Evolutionary conservation across 2,113 vertebrate species (phyloP), one percentile per base, ranked within the genome.

Genomic region (Cheirogaleus medius): DNA sequence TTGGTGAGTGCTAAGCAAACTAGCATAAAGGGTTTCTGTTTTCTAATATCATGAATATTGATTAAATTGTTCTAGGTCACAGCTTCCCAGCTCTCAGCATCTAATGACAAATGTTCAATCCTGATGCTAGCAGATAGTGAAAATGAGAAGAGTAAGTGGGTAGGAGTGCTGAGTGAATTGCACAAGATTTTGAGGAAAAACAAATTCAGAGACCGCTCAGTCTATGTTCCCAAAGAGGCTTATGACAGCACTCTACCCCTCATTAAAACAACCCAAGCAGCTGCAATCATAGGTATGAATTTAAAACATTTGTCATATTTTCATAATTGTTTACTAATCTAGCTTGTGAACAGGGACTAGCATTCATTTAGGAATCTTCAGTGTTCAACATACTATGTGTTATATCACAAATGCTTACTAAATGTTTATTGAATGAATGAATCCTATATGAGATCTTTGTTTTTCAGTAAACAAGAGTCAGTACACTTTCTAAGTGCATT

Each of bases 181-280:
- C 99, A 99, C 86, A 99, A 99, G 98, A 99, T 99, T 98, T 98
- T 99, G 97, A 99, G 99, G 99, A 99, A 99, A 98, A 99, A 99
- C 98, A 99, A 99, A 95, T 99, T 99, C 74, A 99, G 99, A 98
- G 99, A 99, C 97, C 99, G 99, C 37, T 99, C 99, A 1, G 99
- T 99, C 92, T 99, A 99, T 94, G 98, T 99, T 83, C 99, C 99
- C 97, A 99, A 99, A 98, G 99, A 99, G 98, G 99, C 99, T 27
- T 99, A 99, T 76, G 99, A 99, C 98, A 99, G 99, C 98, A 99
- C 99, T 29, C 99, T 99, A 88, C 99, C 99, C 20, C 99, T 99
- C 98, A 99, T 99, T 98, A 99, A 99, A 99, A 99, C 99, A 32
- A 99, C 99, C 2, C 99, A 99, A 98, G 99, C 99, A 66, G 99